phyloP scores from a whole-genome alignment of 2,888 invertebrate genomes.

The Melieria crassipennis region DNA sequence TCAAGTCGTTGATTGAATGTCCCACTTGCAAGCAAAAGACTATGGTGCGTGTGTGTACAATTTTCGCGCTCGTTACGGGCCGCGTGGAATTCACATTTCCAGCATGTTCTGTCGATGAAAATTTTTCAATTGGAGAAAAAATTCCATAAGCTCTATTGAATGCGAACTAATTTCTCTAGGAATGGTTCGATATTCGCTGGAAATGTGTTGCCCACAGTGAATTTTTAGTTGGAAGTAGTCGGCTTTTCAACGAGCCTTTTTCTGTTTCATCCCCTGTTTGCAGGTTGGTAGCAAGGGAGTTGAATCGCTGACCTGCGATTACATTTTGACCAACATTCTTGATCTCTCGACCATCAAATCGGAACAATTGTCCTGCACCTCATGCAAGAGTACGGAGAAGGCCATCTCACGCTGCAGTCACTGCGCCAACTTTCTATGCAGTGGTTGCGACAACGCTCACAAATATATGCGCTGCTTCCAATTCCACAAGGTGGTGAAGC shows the following conservation, averaged over 20 bases:
- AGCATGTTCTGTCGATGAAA: too few species aligned
- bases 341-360: constrained; percentile 83
- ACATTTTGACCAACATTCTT: constrained; percentile 84
- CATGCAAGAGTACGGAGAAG: constrained; percentile 94
- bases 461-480: constrained; percentile 98
- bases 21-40: constrained; percentile 89
- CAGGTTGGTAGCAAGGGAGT: constrained; percentile 81
- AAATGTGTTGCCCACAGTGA: too few species aligned
- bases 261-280: neutral
- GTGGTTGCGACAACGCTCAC: constrained; percentile 94
- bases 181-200: too few species aligned
- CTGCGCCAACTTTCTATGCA: constrained; percentile 93
- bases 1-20: constrained; percentile 70
- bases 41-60: constrained; percentile 69
- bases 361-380: constrained; percentile 81
- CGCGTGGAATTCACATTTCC: too few species aligned
- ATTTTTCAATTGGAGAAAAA: too few species aligned
- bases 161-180: too few species aligned
- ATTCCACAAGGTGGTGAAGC: constrained; percentile 89
- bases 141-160: too few species aligned
- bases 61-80: too few species aligned
- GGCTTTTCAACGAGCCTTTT: neutral
- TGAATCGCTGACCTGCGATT: constrained; percentile 84
- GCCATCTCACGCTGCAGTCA: constrained; percentile 94
- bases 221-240: too few species aligned